Evolutionary conservation across 2,888 invertebrate genomes (phyloP).

Genomic region (Chrysolina oricalcia): DNA sequence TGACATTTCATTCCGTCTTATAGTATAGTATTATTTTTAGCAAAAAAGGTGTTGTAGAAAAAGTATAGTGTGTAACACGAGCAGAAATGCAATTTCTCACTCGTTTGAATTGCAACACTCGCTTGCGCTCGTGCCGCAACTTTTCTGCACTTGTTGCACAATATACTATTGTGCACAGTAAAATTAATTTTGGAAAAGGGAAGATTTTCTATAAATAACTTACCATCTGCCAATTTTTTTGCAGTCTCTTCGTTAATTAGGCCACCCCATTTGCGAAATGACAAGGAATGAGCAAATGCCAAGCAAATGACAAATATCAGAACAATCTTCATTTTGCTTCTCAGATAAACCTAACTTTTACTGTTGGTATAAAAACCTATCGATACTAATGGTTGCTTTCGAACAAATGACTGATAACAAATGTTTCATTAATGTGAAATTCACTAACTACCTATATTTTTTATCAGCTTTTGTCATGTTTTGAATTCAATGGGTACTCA

Average conservation of each 20-base stretch:
- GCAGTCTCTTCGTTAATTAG: background rate
- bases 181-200: too few species aligned
- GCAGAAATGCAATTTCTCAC: too few species aligned
- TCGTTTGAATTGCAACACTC: too few species aligned
- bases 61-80: too few species aligned
- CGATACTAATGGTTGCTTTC: background rate
- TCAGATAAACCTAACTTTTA: background rate
- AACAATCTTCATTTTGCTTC: background rate
- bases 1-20: too few species aligned
- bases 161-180: too few species aligned
- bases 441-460: background rate
- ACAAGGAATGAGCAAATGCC: background rate
- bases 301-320: background rate
- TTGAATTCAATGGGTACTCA: background rate
- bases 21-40: too few species aligned
- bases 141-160: too few species aligned
- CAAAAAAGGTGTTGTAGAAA: too few species aligned
- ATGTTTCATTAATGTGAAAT: background rate
- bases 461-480: conserved; percentile 6
- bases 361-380: background rate
- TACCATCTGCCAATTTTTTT: background rate
- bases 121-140: too few species aligned
- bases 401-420: background rate
- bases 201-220: background rate
- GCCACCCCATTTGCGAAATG: background rate